Conservation (phyloP, 2,113 vertebrate genomes). For the Naja naja region DNA sequence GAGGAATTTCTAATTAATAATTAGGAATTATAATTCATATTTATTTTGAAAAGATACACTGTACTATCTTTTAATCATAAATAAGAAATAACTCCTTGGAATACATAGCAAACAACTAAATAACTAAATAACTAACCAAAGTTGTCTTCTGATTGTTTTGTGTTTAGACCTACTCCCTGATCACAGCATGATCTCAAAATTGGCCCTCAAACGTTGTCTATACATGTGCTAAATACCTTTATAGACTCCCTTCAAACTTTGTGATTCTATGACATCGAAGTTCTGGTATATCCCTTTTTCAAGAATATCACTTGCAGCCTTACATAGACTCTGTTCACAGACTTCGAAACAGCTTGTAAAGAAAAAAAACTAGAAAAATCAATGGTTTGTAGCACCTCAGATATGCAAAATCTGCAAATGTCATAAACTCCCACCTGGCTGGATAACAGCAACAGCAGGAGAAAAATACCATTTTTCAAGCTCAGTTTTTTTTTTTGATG, state of each 20-base stretch:
- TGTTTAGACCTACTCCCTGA: background rate
- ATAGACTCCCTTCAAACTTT: background rate
- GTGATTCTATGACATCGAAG: background rate
- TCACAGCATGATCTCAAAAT: background rate
- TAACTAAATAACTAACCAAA: background rate
- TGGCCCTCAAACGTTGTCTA: background rate
- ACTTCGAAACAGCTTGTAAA: slow-evolving; percentile 26
- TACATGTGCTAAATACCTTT: background rate
- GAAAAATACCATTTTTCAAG: background rate
- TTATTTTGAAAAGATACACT: background rate
- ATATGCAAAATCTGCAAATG: background rate
- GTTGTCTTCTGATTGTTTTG: background rate
- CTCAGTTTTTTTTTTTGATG: background rate
- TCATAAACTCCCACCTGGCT: background rate
- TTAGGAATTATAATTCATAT: background rate
- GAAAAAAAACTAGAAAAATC: slow-evolving; percentile 15
- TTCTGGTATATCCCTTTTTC: background rate
- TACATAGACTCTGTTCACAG: slow-evolving; percentile 30
- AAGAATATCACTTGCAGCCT: background rate
- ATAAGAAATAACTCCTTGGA: background rate
- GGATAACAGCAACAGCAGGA: background rate
- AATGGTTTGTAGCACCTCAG: slow-evolving; percentile 22
- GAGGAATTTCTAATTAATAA: background rate
- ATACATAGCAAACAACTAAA: background rate
- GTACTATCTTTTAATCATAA: background rate